These are phyloP conservation scores for Lepidocyrtinus sp. DNA, from an alignment of 2,888 invertebrate species.

Conservation along the genomic window DNA sequence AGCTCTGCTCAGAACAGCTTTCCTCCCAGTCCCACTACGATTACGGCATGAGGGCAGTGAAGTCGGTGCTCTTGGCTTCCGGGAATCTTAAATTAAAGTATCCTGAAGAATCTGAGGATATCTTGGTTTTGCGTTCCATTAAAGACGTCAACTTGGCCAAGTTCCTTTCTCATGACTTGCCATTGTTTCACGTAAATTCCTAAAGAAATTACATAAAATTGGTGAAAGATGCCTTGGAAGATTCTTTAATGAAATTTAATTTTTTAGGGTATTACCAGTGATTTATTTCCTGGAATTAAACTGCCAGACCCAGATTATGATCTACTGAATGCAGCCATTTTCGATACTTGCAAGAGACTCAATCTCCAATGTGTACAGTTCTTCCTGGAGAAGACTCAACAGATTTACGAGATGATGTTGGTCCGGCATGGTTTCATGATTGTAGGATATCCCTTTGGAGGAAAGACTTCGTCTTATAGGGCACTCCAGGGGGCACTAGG, in stretches of 20 bases:
- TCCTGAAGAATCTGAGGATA: constrained; percentile 85
- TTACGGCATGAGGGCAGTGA: constrained; percentile 93
- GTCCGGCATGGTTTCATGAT: constrained; percentile 93
- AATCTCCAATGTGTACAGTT: constrained; percentile 86
- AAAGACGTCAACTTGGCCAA: constrained; percentile 95
- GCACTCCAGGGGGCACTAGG: constrained; percentile 83
- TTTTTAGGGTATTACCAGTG: constrained; percentile 92
- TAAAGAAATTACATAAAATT: too few species aligned
- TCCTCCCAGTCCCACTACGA: constrained; percentile 96
- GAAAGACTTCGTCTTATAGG: constrained; percentile 89
- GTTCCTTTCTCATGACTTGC: constrained; percentile 92
- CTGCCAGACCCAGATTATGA: constrained; percentile 85
- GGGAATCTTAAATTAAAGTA: constrained; percentile 87
- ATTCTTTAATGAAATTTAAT: too few species aligned
- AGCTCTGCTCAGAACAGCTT: constrained; percentile 87
- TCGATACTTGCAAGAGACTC: constrained; percentile 80
- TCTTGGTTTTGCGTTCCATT: constrained; percentile 91
- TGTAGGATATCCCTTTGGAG: constrained; percentile 94
- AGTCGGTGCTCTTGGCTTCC: constrained; percentile 92
- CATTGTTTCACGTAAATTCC: constrained; percentile 87
- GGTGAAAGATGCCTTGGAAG: too few species aligned
- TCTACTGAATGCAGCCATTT: constrained; percentile 82
- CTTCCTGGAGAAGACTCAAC: constrained; percentile 91
- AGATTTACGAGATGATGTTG: constrained; percentile 96
- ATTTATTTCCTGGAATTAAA: constrained; percentile 90